Evolutionary conservation across 2,113 vertebrate genomes (phyloP), one percentile per base, ranked within the genome.

Genomic region (Solenodon paradoxus): DNA sequence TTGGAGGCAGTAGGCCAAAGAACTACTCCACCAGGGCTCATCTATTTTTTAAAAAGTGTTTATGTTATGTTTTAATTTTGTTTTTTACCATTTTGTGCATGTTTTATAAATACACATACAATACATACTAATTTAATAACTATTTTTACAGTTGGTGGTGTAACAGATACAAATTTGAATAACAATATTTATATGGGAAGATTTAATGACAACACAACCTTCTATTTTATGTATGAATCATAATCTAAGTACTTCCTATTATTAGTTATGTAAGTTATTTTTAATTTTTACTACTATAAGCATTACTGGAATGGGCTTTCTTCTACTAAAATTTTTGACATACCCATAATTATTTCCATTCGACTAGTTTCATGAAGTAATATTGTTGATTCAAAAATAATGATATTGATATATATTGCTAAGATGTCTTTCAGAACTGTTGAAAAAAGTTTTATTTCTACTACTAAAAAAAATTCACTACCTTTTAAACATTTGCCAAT

Each of bases 401-500:
- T 82, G 32, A 53, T 92, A 72, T 88, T 82, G 26, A 69, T 74
- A 64, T 5, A 53, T 69, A 63, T 79, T 57, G 38, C 63, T 32
- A 93, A 87, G 9, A 35, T 86, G 59, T 92, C 78, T 40, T 94
- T 95, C 83, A 83, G 28, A 93, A 87, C 78, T 69, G 55, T 40
- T 93, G 79, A 96, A 75, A 59, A 35, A 94, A 42, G 42, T 95
- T 95, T 94, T 85, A 82, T 53, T 91, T 90, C 55, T 82, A 28
- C 40, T 90, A 91, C 45, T 26, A 92, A n/a, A 74, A 74, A 88
- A 90, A 87, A 69, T 20, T 64, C 64, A 83, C 47, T 95, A 88
- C 7, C 64, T 30, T 92, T 88, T 66, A 86, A 91, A 51, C 15
- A 77, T 92, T 93, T 93, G 24, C 22, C 32, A 90, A 9, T 90